Evolutionary conservation across 2,888 invertebrate genomes (phyloP).

Genomic region (Melanostoma scalare): DNA sequence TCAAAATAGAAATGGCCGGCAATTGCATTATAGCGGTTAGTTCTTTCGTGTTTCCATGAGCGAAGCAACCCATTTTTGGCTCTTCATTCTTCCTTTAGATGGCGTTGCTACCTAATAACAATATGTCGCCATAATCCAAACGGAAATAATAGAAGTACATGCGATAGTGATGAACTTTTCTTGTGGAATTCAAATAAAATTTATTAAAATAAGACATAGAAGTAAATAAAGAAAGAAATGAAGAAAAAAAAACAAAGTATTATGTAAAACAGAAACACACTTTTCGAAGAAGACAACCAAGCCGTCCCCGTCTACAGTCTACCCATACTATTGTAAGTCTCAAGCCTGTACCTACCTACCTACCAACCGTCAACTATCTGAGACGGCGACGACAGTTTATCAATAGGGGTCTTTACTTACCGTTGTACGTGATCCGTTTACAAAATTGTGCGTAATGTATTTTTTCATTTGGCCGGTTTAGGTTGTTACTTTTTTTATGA

Average conservation of each 20-base stretch:
- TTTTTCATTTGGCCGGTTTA: conserved; percentile 47
- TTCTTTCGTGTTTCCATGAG: conserved; percentile 40
- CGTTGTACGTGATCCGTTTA: conserved; percentile 67
- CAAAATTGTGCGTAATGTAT: conserved; percentile 64
- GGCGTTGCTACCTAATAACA: conserved; percentile 46
- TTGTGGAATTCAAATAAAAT: conserved; percentile 49
- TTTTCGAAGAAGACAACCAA: conserved; percentile 43
- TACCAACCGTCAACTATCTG: conserved; percentile 42
- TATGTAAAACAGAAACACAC: conserved; percentile 67
- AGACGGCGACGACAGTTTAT: conserved; percentile 65
- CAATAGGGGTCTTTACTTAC: conserved; percentile 70
- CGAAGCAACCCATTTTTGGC: conserved; percentile 51
- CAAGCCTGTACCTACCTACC: conserved; percentile 3
- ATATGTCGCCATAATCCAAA: conserved; percentile 61
- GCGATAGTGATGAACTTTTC: conserved; percentile 43
- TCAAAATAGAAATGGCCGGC: conserved; percentile 69
- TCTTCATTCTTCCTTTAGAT: conserved; percentile 41
- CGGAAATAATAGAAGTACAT: conserved; percentile 63
- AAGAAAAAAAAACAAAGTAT: conserved; percentile 36
- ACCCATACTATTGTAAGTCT: conserved; percentile 40
- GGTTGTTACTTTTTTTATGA: conserved; percentile 31
- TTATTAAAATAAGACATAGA: background rate
- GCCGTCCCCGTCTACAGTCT: conserved; percentile 56
- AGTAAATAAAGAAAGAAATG: conserved; percentile 11
- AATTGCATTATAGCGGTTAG: conserved; percentile 54